Base-by-base conservation (phyloP, 2,888 invertebrate species). In the Tubiluchus corallicola region DNA sequence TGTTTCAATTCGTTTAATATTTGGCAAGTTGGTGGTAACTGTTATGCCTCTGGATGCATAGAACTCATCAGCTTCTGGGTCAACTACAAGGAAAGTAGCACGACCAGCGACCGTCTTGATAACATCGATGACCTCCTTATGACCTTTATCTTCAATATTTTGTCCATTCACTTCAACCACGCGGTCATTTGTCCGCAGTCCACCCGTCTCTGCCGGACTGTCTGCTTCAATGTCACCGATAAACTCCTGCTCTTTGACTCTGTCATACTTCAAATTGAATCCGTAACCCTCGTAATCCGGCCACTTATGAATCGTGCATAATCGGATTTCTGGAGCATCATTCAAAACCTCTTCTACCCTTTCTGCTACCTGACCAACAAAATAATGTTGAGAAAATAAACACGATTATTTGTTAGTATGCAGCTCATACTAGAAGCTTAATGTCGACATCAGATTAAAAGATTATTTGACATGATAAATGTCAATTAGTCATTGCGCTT, bases 171-270 rank as follows among this genome's bases (percentile, higher is more conserved):
- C 29, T n/a, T 29, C 29, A 29, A 29, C n/a, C 9, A 29, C 29
- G 9, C 29, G 29, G 29, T 29, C 29, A 29, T n/a, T n/a, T 29
- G 9, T n/a, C 29, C 29, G 9, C 29, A 29, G 29, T n/a, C 29
- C 29, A 29, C 29, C 29, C 9, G 29, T n/a, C 29, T 29, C 29
- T 29, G 29, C 29, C n/a, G 29, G 29, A 29, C 29, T 29, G 29
- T 29, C 29, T n/a, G 9, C 29, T 9, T 29, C 29, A 29, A 29
- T n/a, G n/a, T 29, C n/a, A n/a, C n/a, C 29, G n/a, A 29, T 29
- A n/a, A 9, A 29, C 29, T 29, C 29, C 29, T 29, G 9, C 9
- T 29, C 29, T 29, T 9, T 29, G n/a, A n/a, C 9, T n/a, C 29
- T 9, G n/a, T 29, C 9, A 29, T n/a, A n/a, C n/a, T 9, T n/a